Evolutionary conservation across 2,888 invertebrate genomes (phyloP).

Genomic region (Yponomeuta sedellus): DNA sequence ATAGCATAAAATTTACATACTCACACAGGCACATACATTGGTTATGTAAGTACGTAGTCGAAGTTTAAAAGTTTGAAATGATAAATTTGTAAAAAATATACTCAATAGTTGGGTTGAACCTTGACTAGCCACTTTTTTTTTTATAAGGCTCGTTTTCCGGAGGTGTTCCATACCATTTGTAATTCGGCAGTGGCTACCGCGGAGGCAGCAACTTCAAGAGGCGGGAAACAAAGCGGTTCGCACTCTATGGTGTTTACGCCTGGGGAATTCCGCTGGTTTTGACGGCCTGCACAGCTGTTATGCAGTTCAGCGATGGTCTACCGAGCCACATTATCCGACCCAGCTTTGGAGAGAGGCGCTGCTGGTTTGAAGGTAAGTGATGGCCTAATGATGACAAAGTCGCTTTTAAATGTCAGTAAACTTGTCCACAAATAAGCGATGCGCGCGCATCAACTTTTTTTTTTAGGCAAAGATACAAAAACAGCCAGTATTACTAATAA

Average conservation of each 20-base stretch:
- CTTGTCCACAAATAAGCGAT: too few species aligned
- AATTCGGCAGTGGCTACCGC: slow-evolving; percentile 65
- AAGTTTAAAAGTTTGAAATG: too few species aligned
- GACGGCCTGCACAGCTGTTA: slow-evolving; percentile 63
- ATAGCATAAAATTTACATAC: too few species aligned
- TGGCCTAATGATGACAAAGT: background rate
- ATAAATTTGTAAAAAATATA: too few species aligned
- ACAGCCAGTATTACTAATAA: too few species aligned
- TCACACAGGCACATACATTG: too few species aligned
- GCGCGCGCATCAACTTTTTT: too few species aligned
- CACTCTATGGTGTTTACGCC: slow-evolving; percentile 80
- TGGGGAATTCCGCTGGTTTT: slow-evolving; percentile 80
- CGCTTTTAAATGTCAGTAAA: too few species aligned
- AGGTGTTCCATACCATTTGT: background rate
- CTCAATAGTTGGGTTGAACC: too few species aligned
- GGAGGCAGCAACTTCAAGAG: slow-evolving; percentile 61
- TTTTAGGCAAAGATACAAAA: too few species aligned
- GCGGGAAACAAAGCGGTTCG: slow-evolving; percentile 76
- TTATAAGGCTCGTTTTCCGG: background rate
- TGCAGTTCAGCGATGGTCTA: slow-evolving; percentile 69
- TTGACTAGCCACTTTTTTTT: background rate
- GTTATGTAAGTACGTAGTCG: too few species aligned
- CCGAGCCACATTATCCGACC: slow-evolving; percentile 69
- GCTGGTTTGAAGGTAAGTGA: slow-evolving; percentile 78
- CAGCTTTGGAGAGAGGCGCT: slow-evolving; percentile 68